Conservation (phyloP, 2,888 invertebrate genomes). For the Byasa hedistus region DNA sequence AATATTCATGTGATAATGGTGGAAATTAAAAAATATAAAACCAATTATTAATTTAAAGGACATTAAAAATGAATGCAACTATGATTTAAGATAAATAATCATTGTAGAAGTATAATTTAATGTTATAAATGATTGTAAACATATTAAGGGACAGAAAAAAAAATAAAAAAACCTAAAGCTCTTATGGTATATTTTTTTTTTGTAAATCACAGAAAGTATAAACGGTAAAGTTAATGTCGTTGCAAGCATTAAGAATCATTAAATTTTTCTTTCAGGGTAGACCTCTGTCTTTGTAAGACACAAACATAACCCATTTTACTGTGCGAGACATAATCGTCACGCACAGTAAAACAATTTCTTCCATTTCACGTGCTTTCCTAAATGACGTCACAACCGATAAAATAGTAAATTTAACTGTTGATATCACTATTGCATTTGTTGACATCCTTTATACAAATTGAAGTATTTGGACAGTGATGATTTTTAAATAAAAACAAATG, state of each 20-base stretch:
- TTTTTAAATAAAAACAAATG: too few relatives aligned
- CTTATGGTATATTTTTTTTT: conserved; percentile 28
- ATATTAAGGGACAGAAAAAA: not conserved
- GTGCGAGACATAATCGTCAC: too few relatives aligned
- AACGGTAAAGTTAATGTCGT: conserved; percentile 1
- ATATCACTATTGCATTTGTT: too few relatives aligned
- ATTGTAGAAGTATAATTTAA: not conserved
- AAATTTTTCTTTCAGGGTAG: not conserved
- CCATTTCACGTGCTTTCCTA: too few relatives aligned
- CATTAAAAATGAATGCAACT: not conserved
- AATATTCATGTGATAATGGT: conserved; percentile 99
- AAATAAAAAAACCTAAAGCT: conserved; percentile 19
- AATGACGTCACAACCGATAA: too few relatives aligned
- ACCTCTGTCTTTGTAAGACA: not conserved
- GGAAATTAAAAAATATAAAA: conserved; percentile 99
- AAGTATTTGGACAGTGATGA: too few relatives aligned
- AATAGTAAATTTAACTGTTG: too few relatives aligned
- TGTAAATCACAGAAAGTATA: conserved; percentile 42
- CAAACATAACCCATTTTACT: too few relatives aligned
- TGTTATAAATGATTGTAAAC: too few relatives aligned
- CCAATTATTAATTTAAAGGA: conserved; percentile 84
- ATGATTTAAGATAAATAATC: too few relatives aligned
- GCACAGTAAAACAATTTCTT: too few relatives aligned
- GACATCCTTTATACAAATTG: too few relatives aligned
- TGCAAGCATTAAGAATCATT: not conserved